Conservation (phyloP, 2,797 vertebrate species). For the Arremon brunneinucha region DNA sequence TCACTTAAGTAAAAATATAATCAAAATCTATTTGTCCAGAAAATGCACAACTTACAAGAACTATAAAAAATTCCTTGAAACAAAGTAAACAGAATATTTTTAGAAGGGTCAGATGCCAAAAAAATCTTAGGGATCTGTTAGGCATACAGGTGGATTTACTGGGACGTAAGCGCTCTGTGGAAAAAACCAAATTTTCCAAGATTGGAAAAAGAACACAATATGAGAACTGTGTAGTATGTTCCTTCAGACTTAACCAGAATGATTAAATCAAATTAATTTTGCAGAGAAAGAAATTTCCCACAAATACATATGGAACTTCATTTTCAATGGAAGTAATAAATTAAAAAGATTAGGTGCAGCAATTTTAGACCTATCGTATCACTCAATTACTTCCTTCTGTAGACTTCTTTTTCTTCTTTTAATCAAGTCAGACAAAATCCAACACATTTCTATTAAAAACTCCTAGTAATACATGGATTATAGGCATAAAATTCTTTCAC, state of each 20-base stretch:
- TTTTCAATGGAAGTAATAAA: neutral
- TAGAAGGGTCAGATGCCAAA: neutral
- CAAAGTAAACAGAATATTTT: neutral
- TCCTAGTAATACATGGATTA: neutral
- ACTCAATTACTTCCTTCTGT: neutral
- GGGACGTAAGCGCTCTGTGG: neutral
- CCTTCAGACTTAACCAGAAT: neutral
- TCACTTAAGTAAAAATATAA: neutral
- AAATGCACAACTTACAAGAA: neutral
- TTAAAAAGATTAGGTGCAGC: neutral
- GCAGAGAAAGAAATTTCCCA: neutral
- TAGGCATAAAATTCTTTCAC: neutral
- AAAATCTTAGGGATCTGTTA: neutral
- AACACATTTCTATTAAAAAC: neutral
- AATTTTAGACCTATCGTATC: neutral
- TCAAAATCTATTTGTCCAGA: neutral
- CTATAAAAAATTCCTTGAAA: neutral
- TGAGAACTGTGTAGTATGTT: neutral
- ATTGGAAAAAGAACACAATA: neutral
- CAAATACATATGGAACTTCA: neutral
- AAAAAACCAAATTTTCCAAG: neutral
- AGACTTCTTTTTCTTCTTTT: neutral
- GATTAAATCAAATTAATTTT: neutral
- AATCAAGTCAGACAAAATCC: neutral
- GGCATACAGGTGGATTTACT: neutral